Base-by-base conservation (phyloP, 2,113 vertebrate genomes). In the Pimephales promelas region DNA sequence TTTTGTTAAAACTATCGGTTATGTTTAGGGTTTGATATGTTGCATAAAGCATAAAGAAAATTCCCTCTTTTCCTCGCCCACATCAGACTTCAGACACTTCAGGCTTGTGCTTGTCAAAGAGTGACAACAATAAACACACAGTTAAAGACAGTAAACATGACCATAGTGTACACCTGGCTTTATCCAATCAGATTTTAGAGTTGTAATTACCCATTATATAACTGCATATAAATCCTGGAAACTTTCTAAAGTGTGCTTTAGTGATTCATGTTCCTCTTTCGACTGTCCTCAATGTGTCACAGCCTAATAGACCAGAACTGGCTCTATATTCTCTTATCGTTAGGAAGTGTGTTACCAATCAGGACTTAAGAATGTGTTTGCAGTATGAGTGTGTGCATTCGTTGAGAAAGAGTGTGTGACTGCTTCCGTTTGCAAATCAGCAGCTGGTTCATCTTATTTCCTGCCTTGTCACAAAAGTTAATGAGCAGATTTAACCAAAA, bases 261-360 rank as follows among this genome's bases (percentile, higher is more conserved):
- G 73, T 77, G 71, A 77, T 85, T 78, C 83, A 45, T 78, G 89
- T 85, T 81, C 89, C 91, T 79, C 26, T 57, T 82, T 74, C 88
- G 82, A 90, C 78, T 85, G 84, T 84, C 49, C 83, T 88, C 86
- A 66, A 81, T 79, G 71, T 89, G 86, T 82, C 81, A 59, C 43
- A 61, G 82, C 87, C 91, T 87, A 87, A 88, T 86, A 87, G 52
- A 43, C 79, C 87, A 86, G 92, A 92, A 94, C 89, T 90, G 90
- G 90, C 90, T 92, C 89, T 77, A 86, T 85, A 84, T 79, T 56
- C 64, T 80, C 72, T 93, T 92, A 89, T 91, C 85, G 62, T 90
- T 89, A 92, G 90, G 90, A 91, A 94, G 91, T 91, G 89, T 86
- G 90, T 91, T 92, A 90, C 90, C 91, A 91, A 92, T 94, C 86